These are phyloP conservation scores for Eremophila alpestris DNA, from an alignment of 2,797 vertebrate species.

Conservation along the genomic window DNA sequence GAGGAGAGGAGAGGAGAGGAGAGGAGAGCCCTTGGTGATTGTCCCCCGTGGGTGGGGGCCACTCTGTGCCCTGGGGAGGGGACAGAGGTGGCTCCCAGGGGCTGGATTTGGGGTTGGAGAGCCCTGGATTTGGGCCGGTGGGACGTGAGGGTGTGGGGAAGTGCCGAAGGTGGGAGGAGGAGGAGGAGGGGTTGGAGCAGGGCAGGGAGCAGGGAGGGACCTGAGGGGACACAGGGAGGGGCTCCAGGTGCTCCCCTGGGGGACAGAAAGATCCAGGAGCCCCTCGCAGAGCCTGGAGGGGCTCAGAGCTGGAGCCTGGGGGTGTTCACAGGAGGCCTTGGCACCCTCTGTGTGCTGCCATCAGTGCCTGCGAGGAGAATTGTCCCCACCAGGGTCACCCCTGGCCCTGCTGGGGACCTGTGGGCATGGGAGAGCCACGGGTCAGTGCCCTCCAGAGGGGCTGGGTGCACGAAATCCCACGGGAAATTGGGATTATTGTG, in stretches of 20 bases:
- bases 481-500: background rate
- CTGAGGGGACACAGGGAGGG: background rate
- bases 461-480: background rate
- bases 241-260: background rate
- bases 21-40: background rate
- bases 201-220: background rate
- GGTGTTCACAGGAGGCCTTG: background rate
- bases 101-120: too few relatives aligned
- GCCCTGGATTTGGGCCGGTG: background rate
- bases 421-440: rapidly evolving
- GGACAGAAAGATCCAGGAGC: background rate
- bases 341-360: background rate
- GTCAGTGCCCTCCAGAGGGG: background rate
- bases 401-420: rapidly evolving
- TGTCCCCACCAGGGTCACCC: background rate
- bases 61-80: background rate
- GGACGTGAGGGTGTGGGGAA: background rate
- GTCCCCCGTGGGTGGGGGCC: background rate
- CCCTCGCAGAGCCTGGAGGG: rapidly evolving
- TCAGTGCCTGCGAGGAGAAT: slow-evolving; percentile 30
- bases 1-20: background rate
- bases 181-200: background rate
- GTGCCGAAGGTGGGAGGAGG: background rate
- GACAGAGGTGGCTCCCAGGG: background rate
- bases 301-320: background rate